A percentile compares a stretch with the other conserved stretches of the same genome.
Conservation (phyloP, 2,888 invertebrate genomes). For the Drosophila planitibia region DNA sequence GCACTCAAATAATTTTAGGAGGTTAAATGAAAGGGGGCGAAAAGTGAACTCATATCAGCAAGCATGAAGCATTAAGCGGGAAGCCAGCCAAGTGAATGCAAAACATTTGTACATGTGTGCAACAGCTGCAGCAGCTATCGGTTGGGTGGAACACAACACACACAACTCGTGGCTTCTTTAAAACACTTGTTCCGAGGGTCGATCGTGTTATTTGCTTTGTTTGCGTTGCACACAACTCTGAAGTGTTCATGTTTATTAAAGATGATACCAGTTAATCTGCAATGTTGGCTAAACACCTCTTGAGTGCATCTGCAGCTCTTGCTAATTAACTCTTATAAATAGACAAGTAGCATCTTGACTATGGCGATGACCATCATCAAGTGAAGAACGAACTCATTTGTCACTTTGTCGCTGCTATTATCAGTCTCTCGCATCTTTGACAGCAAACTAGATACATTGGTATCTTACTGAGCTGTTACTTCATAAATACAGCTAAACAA, state of each 20-base stretch:
- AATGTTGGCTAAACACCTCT: not conserved
- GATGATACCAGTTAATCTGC: not conserved
- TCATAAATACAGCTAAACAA: constrained; percentile 16
- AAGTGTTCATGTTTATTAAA: not conserved
- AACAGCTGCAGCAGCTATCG: constrained; percentile 65
- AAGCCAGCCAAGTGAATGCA: constrained; percentile 53
- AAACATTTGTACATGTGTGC: constrained; percentile 63
- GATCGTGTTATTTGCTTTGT: constrained; percentile 10
- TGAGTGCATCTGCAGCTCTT: not conserved
- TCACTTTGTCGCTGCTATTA: constrained; percentile 35
- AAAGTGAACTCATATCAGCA: constrained; percentile 28
- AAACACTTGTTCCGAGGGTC: constrained; percentile 36
- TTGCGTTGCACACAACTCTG: not conserved
- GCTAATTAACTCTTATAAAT: not conserved
- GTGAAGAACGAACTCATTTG: constrained; percentile 30
- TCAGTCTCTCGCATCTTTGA: constrained; percentile 28
- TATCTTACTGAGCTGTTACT: constrained; percentile 18
- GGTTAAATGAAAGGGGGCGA: constrained; percentile 21
- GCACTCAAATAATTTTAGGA: constrained; percentile 43
- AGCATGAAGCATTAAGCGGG: constrained; percentile 37
- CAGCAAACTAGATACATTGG: constrained; percentile 22
- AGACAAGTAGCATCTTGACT: constrained; percentile 12
- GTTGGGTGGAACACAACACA: constrained; percentile 11
- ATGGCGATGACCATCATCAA: constrained; percentile 24
- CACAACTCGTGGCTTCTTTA: constrained; percentile 12